Evolutionary conservation across 2,888 invertebrate species (phyloP), one percentile per base, ranked within the genome.

Genomic region (Laothoe populi): DNA sequence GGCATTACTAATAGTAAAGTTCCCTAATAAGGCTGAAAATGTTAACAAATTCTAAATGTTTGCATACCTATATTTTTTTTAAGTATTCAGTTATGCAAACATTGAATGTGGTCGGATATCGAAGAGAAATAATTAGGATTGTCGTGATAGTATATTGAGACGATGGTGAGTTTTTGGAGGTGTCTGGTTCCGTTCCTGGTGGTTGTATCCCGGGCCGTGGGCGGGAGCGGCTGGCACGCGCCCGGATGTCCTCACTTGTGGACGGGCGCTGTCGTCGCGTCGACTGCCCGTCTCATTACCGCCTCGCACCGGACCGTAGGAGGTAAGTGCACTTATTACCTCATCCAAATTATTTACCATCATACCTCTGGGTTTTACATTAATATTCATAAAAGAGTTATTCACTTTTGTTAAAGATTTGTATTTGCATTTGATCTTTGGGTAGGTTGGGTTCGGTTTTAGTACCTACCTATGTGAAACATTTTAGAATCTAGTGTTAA

Each of bases 171-270:
- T 35, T 35, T 26, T 53, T 40, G 35, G 19, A n/a, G 16, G 13
- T 31, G 23, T 24, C 13, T 46, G 38, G 23, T 46, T 57, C 35
- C 46, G 61, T 31, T 16, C 60, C 40, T 42, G 48, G 48, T 16
- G 16, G 19, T 11, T 61, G n/a, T 53, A 57, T 44, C 60, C 49
- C 35, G 42, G 45, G n/a, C 38, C 40, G 63, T 63, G 60, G 66
- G 11, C 64, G 63, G 66, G 66, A 63, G 68, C 63, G 57, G 69
- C 65, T 63, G 67, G 63, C 71, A 66, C 59, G 63, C 70, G 70
- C 64, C 63, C 60, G 65, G 65, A 65, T 53, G 65, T 53, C 49
- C 24, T 48, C 63, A 63, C 60, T 63, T 63, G 63, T 53, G 57
- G 48, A 31, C 31, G 57, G 59, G 38, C 44, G 53, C 60, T 31